Base-by-base conservation (phyloP, 2,888 invertebrate species). In the Mycalesis mineus region DNA sequence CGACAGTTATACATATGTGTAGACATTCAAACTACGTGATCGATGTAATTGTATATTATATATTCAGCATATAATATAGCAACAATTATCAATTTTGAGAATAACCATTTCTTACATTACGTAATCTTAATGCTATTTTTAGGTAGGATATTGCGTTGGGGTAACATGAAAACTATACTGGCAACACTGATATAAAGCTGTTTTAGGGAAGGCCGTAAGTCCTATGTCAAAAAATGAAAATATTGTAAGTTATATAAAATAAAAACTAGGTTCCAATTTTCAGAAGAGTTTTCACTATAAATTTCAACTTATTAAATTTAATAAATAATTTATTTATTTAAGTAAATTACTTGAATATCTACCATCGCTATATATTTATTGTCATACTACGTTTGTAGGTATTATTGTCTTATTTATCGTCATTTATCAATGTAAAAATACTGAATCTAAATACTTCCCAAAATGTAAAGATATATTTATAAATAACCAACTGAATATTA, bases 1-100 rank as follows among this genome's bases (percentile, higher is more conserved):
- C 87, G 75, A 72, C 73, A 62, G 72, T 65, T 73, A 71, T 74
- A 72, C 69, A 73, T 68, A 69, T 62, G 60, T 67, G 63, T 64
- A 66, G 57, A 68, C 61, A 63, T 69, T 65, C 58, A 60, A 59
- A 48, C 70, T 70, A 71, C 65, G 14, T 42, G 61, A 58, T 62
- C 63, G 57, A 31, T 53, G 50, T 58, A 51, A 55, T 49, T 45
- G 51, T 59, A 60, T 60, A 55, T 42, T 45, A 45, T 59, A 61
- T 59, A 57, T 45, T 45, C 53, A 53, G 57, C 57, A 14, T 57
- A 57, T 57, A 57, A 41, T 57, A 57, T 57, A 57, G 51, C 51
- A 52, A 47, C 57, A 52, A 53, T 48, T 57, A 48, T 52, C 47
- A 52, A 41, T 57, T 41, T 40, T 15, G 7, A 48, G 36, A 45